phyloP scores from a whole-genome alignment of 2,888 invertebrate genomes.

The Mechanitis mazaeus region DNA sequence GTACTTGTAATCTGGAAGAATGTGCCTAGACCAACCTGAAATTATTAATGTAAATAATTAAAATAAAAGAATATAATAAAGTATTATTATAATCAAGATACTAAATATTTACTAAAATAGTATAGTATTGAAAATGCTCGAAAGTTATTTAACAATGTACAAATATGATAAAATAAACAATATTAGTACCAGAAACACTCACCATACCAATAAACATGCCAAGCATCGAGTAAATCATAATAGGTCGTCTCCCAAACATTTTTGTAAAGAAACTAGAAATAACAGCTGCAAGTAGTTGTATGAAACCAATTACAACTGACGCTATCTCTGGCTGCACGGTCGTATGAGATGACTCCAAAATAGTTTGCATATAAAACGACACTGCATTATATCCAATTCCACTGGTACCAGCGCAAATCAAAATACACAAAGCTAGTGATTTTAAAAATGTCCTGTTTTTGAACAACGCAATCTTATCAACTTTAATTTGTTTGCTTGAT shows the following conservation, averaged over 20 bases:
- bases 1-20: no score
- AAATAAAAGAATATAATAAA: no score
- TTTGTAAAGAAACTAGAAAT: slow-evolving; percentile 40
- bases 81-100: no score
- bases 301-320: slow-evolving; percentile 44
- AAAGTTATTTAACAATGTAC: no score
- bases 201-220: slow-evolving; percentile 40
- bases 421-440: slow-evolving; percentile 29
- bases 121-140: slow-evolving; percentile 25
- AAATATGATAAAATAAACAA: no score
- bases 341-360: slow-evolving; percentile 45
- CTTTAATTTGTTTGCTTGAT: slow-evolving; percentile 18
- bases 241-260: slow-evolving; percentile 26
- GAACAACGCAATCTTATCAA: slow-evolving; percentile 27
- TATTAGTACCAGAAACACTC: slow-evolving; percentile 17
- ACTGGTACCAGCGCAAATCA: slow-evolving; percentile 33
- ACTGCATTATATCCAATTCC: slow-evolving; percentile 43
- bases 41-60: no score
- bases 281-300: slow-evolving; percentile 45
- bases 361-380: slow-evolving; percentile 25
- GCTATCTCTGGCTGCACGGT: slow-evolving; percentile 43
- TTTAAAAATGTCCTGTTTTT: slow-evolving; percentile 35
- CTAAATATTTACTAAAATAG: no score
- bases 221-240: no score
- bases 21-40: no score